Evolutionary conservation across 92 coral and sea anemone genomes (phyloP).

Genomic region (Diadumene lineata): DNA sequence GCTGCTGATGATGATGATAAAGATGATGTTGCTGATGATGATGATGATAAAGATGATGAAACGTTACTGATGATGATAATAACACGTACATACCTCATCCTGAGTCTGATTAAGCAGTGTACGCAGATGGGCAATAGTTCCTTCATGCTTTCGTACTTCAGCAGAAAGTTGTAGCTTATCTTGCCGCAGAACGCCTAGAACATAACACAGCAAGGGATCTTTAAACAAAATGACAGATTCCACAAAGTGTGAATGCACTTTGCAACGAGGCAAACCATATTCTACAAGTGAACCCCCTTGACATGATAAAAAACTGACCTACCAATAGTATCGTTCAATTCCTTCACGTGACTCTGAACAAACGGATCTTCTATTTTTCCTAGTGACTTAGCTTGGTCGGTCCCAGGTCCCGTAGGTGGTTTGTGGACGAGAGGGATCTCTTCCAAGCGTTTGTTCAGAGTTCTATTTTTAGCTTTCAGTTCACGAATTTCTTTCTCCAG

Average conservation of each 20-base stretch:
- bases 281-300: no score
- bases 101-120: constrained; percentile 60
- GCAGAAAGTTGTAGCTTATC: constrained; percentile 84
- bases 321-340: constrained; percentile 87
- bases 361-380: constrained; percentile 60
- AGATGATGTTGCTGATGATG: neutral
- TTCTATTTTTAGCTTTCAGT: constrained; percentile 79
- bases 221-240: no score
- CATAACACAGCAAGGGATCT: no score
- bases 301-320: constrained; percentile 6
- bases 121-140: constrained; percentile 73
- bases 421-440: constrained; percentile 49
- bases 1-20: neutral
- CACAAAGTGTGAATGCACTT: neutral
- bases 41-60: neutral
- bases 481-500: constrained; percentile 86
- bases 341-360: constrained; percentile 79
- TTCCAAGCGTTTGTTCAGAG: constrained; percentile 63
- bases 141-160: constrained; percentile 75
- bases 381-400: constrained; percentile 18
- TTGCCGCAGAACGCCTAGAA: constrained; percentile 80
- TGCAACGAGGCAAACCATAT: neutral
- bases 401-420: constrained; percentile 35
- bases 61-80: no score
- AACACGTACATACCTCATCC: constrained; percentile 88